Evolutionary conservation across 2,888 invertebrate species (phyloP), one percentile per base, ranked within the genome.

Genomic region (Phymatocera aterrima): DNA sequence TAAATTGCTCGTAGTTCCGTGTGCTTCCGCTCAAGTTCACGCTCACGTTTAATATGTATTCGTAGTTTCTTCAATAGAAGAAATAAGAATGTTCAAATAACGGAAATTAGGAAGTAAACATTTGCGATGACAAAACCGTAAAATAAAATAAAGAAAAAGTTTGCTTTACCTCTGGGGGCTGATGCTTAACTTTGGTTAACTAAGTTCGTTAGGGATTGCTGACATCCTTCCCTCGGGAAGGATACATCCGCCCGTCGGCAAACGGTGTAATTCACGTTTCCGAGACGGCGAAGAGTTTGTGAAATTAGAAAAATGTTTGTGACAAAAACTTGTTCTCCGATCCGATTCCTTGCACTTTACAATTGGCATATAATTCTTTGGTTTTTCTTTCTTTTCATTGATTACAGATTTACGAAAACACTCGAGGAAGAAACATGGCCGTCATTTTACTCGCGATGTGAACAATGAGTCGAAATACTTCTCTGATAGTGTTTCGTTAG

Each of bases 171-270:
- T 87, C 85, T 85, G 90, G 88, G 89, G 88, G 88, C 85, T 83
- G 31, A 85, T 88, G 90, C 90, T 89, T 90, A 90, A 90, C 90
- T 90, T 90, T 87, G 84, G 87, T 88, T 88, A 90, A 90, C 89
- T 86, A 88, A 90, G 87, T 90, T 90, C 87, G 84, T 89, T 87
- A 84, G 83, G 82, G 85, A 85, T 84, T 82, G 90, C 85, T 88
- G 89, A 90, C 89, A 87, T 83, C 85, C 81, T 84, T 87, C 90
- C 88, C 87, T 80, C 79, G 88, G 89, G 89, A 89, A n/a, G n/a
- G n/a, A n/a, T n/a, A n/a, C 78, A 79, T 77, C 82, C 80, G 81
- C 82, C 68, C 83, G 84, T 84, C 84, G 83, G 83, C 83, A 75
- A 40, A 15, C 68, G 84, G 82, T 84, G 83, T 85, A 85, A 88